Evolutionary conservation across 92 coral and sea anemone species (phyloP).

Genomic region (Heliopora coerulea): DNA sequence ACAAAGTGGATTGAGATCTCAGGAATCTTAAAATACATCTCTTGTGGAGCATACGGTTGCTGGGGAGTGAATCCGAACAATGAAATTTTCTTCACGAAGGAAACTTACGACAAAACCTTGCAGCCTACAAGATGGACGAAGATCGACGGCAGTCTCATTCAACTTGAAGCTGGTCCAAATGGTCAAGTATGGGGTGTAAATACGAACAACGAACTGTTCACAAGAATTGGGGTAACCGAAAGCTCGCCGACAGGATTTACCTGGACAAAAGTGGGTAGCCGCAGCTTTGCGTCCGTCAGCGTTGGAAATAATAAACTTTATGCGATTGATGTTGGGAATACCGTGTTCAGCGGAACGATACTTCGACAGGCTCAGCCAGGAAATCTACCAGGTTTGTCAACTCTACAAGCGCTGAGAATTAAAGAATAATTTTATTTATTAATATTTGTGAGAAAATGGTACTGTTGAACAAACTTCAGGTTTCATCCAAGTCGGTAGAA

Average conservation of each 20-base stretch:
- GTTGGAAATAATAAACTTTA: background rate
- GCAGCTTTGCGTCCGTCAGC: background rate
- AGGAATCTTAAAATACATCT: conserved; percentile 32
- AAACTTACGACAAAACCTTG: too few species aligned
- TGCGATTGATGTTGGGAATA: background rate
- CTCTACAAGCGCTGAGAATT: too few species aligned
- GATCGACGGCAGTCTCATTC: conserved; percentile 6
- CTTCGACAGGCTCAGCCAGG: too few species aligned
- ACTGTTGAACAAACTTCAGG: too few species aligned
- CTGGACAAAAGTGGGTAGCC: conserved; percentile 6
- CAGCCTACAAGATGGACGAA: background rate
- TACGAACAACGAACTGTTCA: conserved; percentile 19
- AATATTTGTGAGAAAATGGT: too few species aligned
- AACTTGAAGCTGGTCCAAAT: conserved; percentile 49
- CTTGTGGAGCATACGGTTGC: conserved; percentile 39
- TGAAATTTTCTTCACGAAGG: background rate
- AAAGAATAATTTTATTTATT: too few species aligned
- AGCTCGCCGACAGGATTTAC: background rate
- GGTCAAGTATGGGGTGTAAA: conserved; percentile 40
- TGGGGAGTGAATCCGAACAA: conserved; percentile 18
- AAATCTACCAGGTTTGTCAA: too few species aligned
- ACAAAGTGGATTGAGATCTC: conserved; percentile 7
- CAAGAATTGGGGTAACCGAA: conserved; percentile 35
- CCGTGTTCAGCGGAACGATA: background rate
- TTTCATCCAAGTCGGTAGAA: too few species aligned